phyloP scores from a whole-genome alignment of 2,888 invertebrate species.

The Cyaniris semiargus region DNA sequence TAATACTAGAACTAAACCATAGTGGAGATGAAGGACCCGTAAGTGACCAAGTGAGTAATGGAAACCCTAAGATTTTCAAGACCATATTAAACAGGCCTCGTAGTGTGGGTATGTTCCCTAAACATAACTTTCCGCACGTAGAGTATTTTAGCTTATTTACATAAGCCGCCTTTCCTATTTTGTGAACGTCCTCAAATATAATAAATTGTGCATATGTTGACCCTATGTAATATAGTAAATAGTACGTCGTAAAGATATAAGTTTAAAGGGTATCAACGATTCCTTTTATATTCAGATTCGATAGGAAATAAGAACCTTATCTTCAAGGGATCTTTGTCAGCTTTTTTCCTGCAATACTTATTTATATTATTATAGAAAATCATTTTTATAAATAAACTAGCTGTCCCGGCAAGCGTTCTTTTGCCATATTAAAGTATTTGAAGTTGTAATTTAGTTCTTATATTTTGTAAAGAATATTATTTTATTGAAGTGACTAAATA shows the following conservation, averaged over 20 bases:
- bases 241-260: conserved; percentile 18
- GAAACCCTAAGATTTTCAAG: not conserved
- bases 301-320: not conserved
- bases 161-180: conserved; percentile 33
- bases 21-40: too few species aligned
- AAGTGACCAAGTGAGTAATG: too few species aligned
- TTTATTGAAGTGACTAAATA: too few species aligned
- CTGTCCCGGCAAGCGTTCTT: too few species aligned
- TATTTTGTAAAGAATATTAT: too few species aligned
- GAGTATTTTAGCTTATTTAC: conserved; percentile 37
- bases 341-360: not conserved
- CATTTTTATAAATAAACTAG: not conserved
- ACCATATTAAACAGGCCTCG: not conserved
- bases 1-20: not conserved
- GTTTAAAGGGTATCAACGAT: conserved; percentile 22
- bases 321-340: not conserved
- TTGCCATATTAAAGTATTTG: too few species aligned
- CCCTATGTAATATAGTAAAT: conserved; percentile 22
- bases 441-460: too few species aligned
- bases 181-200: conserved; percentile 22
- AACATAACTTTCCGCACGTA: conserved; percentile 38
- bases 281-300: conserved; percentile 10
- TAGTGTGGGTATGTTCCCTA: not conserved
- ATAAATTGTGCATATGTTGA: conserved; percentile 24
- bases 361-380: not conserved